phyloP scores from a whole-genome alignment of 2,113 vertebrate species.

The Capra hircus region DNA sequence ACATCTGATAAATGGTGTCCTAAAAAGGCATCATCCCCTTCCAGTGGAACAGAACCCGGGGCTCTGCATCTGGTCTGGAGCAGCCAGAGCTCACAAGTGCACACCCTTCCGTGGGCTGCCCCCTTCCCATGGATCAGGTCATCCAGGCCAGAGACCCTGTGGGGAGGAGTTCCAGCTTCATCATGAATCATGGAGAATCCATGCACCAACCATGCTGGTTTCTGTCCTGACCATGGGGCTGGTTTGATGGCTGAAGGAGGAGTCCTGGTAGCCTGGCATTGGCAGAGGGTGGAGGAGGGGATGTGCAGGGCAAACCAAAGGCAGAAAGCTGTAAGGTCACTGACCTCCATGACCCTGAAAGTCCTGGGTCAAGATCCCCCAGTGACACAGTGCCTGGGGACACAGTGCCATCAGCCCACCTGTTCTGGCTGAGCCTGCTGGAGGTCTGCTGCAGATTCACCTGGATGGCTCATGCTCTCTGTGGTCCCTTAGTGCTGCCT shows the following conservation, averaged over 20 bases:
- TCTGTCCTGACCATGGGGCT: background rate
- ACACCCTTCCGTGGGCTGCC: background rate
- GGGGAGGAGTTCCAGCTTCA: background rate
- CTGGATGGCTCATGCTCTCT: too few relatives aligned
- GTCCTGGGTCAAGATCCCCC: too few relatives aligned
- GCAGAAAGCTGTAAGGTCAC: too few relatives aligned
- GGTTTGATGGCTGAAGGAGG: background rate
- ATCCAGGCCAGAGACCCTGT: fast-evolving
- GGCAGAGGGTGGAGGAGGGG: background rate
- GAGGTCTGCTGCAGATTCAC: too few relatives aligned
- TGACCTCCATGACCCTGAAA: too few relatives aligned
- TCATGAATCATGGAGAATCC: background rate
- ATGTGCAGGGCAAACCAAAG: too few relatives aligned
- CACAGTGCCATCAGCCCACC: too few relatives aligned
- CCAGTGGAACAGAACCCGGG: background rate
- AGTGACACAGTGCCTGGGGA: too few relatives aligned
- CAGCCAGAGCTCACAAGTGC: background rate
- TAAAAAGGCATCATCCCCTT: background rate
- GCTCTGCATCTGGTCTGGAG: background rate
- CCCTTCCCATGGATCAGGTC: background rate
- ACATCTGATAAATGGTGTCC: background rate
- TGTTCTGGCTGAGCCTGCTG: too few relatives aligned
- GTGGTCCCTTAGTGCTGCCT: background rate
- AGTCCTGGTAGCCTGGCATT: background rate
- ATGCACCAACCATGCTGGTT: too few relatives aligned